Conservation (phyloP, 2,888 invertebrate species). For the Rotaria socialis region DNA sequence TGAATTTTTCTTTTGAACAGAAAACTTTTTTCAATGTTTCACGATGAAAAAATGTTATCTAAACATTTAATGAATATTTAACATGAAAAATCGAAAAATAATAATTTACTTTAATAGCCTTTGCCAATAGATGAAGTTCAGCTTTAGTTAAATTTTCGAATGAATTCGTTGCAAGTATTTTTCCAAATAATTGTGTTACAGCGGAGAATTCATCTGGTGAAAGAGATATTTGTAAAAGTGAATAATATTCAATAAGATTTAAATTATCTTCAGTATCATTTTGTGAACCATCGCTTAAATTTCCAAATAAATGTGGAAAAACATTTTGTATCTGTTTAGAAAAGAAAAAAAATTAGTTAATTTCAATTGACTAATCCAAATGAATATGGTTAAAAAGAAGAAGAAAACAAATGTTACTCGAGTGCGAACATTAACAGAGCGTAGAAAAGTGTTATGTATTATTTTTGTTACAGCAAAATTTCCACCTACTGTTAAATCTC, state of each 20-base stretch:
- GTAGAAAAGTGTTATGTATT: no score
- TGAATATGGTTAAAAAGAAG: no score
- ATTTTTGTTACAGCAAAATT: not conserved
- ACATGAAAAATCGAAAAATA: no score
- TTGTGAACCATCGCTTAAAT: not conserved
- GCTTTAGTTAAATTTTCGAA: not conserved
- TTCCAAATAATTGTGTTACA: not conserved
- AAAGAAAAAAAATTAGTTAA: not conserved
- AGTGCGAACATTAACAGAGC: no score
- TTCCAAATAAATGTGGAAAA: not conserved
- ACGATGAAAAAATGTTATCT: conserved; percentile 51
- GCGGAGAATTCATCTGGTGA: not conserved
- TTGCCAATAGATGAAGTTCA: not conserved
- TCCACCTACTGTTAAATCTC: not conserved
- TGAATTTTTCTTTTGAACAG: conserved; percentile 50
- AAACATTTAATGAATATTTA: conserved; percentile 44
- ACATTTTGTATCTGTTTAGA: not conserved
- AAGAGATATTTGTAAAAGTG: not conserved
- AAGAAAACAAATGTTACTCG: no score
- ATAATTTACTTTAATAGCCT: conserved; percentile 39
- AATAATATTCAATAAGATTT: not conserved
- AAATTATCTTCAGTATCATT: not conserved
- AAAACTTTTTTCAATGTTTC: conserved; percentile 49
- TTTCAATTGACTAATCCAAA: no score
- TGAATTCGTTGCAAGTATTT: not conserved